Conservation (phyloP, 2,113 vertebrate genomes). For the Gracilinanus agilis region DNA sequence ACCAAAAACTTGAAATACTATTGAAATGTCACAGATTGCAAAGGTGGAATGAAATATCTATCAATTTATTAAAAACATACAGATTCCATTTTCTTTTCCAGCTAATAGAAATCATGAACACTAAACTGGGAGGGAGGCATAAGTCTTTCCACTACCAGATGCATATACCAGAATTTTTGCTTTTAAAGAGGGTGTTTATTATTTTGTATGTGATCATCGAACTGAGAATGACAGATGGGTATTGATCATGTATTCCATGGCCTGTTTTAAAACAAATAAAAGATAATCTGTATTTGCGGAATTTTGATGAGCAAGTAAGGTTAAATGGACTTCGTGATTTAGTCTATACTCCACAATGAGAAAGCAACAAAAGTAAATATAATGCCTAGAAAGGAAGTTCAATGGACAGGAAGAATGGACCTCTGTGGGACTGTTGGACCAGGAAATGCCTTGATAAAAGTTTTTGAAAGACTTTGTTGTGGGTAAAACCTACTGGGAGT, state of each 20-base stretch:
- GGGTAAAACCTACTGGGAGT: background rate
- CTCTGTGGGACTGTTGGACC: background rate
- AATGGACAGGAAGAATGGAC: background rate
- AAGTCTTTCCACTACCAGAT: conserved; percentile 65
- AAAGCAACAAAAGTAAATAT: background rate
- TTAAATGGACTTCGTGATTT: background rate
- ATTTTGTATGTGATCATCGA: conserved; percentile 37
- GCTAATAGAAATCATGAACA: conserved; percentile 64
- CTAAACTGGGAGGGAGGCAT: conserved; percentile 39
- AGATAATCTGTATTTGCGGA: conserved; percentile 44
- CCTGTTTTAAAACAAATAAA: conserved; percentile 62
- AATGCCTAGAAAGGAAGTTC: background rate
- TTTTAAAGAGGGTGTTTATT: conserved; percentile 46
- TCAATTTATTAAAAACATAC: conserved; percentile 60
- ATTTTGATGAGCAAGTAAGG: conserved; percentile 52
- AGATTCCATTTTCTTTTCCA: conserved; percentile 55
- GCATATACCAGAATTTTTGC: conserved; percentile 50
- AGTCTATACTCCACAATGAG: background rate
- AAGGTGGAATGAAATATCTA: conserved; percentile 52
- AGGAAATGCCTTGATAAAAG: background rate
- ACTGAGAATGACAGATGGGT: conserved; percentile 55
- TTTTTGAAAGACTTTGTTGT: background rate
- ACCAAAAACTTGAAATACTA: conserved; percentile 47
- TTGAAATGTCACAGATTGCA: conserved; percentile 61
- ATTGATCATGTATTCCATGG: conserved; percentile 29